Percentiles rank a stretch among this genome's conserved stretches.
phyloP scores from a whole-genome alignment of 2,888 invertebrate genomes.

The Tricholauxania praeusta region DNA sequence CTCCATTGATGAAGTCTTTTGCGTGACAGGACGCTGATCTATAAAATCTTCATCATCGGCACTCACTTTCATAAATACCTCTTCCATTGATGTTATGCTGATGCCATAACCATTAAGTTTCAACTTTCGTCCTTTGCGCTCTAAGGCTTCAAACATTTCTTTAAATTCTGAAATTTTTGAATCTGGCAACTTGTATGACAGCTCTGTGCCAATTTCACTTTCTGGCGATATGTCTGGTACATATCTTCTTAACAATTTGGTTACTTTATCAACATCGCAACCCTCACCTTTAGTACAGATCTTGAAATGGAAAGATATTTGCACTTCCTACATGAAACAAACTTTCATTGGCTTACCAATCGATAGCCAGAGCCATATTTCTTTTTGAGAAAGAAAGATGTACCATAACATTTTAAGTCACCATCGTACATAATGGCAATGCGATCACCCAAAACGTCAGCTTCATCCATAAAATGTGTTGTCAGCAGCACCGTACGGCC shows the following conservation, averaged over 20 bases:
- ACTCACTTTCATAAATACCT: constrained; percentile 85
- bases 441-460: constrained; percentile 84
- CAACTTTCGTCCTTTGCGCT: constrained; percentile 71
- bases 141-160: constrained; percentile 77
- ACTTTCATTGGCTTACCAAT: constrained; percentile 67
- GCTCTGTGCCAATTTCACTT: constrained; percentile 81
- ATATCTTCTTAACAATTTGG: constrained; percentile 73
- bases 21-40: neutral
- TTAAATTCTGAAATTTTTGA: constrained; percentile 73
- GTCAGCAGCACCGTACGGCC: constrained; percentile 83
- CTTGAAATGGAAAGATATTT: constrained; percentile 45
- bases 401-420: constrained; percentile 80
- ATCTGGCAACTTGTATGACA: constrained; percentile 78
- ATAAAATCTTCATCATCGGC: constrained; percentile 64
- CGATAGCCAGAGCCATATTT: constrained; percentile 86
- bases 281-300: constrained; percentile 69
- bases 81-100: constrained; percentile 88
- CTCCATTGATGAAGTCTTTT: neutral
- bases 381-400: constrained; percentile 81
- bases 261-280: constrained; percentile 71
- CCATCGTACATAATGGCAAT: constrained; percentile 87
- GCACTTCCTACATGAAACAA: constrained; percentile 48
- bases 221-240: constrained; percentile 77
- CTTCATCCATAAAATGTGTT: constrained; percentile 91
- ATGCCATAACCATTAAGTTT: constrained; percentile 85